phyloP scores from a whole-genome alignment of 2,113 vertebrate genomes.

The Procavia capensis region DNA sequence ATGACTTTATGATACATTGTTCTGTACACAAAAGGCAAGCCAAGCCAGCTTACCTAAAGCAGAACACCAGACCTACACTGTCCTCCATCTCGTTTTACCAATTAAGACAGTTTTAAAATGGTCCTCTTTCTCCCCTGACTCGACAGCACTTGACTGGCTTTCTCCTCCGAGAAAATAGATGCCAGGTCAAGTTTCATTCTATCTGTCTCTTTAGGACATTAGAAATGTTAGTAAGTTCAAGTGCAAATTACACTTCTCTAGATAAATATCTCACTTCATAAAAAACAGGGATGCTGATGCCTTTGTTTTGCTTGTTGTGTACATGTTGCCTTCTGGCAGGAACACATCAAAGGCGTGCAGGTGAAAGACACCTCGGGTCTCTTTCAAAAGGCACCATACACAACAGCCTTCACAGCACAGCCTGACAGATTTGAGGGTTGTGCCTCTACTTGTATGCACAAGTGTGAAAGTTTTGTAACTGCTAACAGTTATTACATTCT shows the following conservation, averaged over 20 bases:
- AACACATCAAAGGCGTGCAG: background rate
- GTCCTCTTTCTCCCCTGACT: background rate
- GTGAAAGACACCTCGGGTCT: conserved; percentile 42
- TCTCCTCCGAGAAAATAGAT: conserved; percentile 4
- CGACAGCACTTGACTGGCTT: too few relatives aligned
- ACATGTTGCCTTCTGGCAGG: background rate
- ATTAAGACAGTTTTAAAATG: background rate
- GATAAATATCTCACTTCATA: background rate
- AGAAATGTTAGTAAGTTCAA: background rate
- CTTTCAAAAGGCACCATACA: conserved; percentile 31
- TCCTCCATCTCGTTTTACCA: background rate
- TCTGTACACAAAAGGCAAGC: background rate
- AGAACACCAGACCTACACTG: too few relatives aligned
- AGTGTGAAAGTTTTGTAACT: background rate
- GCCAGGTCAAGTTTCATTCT: background rate
- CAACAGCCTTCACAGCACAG: background rate
- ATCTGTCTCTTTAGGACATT: background rate
- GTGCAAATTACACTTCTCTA: conserved; percentile 29
- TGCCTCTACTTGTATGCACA: background rate
- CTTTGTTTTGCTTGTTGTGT: background rate
- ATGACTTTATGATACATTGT: background rate
- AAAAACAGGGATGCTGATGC: background rate
- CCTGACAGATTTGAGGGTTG: background rate
- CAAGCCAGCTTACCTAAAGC: background rate
- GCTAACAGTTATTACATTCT: background rate